phyloP scores from a whole-genome alignment of 2,888 invertebrate species.

The Lysandra bellargus region DNA sequence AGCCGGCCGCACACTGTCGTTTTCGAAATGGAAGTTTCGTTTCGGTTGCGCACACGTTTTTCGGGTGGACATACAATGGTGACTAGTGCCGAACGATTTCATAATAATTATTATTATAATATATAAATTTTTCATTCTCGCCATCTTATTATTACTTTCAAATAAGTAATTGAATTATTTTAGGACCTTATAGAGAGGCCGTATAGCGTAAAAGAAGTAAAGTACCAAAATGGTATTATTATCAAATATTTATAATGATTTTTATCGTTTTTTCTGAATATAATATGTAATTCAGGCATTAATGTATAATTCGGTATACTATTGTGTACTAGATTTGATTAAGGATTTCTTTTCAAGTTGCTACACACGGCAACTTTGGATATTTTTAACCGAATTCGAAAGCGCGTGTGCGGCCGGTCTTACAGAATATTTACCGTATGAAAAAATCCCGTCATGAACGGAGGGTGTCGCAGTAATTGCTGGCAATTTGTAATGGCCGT shows the following conservation, averaged over 20 bases:
- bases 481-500: constrained; percentile 77
- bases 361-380: background rate
- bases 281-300: no score
- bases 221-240: no score
- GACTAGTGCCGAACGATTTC: no score
- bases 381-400: background rate
- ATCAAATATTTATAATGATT: no score
- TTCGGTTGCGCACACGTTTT: constrained; percentile 17
- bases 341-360: no score
- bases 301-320: no score
- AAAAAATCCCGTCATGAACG: constrained; percentile 55
- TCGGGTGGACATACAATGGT: background rate
- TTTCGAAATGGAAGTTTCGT: constrained; percentile 5
- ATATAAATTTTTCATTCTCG: background rate
- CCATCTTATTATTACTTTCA: no score
- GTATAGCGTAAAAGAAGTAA: no score
- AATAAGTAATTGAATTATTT: no score
- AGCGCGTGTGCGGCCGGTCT: background rate
- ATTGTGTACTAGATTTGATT: no score
- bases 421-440: constrained; percentile 49
- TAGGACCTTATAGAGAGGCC: no score
- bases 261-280: no score
- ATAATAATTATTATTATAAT: background rate
- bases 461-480: constrained; percentile 71
- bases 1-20: constrained; percentile 33